phyloP scores from a whole-genome alignment of 2,113 vertebrate genomes.

The Grus americana region DNA sequence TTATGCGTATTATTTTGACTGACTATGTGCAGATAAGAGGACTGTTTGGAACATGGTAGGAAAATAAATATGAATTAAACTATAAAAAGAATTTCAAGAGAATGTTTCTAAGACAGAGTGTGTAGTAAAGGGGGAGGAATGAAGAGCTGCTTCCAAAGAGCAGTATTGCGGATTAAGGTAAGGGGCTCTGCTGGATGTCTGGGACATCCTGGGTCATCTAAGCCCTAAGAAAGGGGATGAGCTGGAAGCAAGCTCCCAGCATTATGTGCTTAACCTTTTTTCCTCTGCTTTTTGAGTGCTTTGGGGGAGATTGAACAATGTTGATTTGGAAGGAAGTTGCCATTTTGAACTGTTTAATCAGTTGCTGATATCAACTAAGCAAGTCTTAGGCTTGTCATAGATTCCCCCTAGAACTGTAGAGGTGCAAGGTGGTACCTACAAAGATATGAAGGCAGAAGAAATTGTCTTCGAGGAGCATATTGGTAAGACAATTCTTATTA shows the following conservation, averaged over 20 bases:
- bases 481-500: background rate
- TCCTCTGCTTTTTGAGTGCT: conserved; percentile 3
- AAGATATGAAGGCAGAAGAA: background rate
- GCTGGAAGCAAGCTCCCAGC: conserved; percentile 3
- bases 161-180: background rate
- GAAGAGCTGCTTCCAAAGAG: background rate
- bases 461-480: background rate
- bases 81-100: background rate
- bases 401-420: background rate
- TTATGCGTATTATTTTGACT: background rate
- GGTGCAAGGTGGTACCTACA: background rate
- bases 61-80: background rate
- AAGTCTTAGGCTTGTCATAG: background rate
- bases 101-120: background rate
- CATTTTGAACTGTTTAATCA: background rate
- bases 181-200: background rate
- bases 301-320: background rate
- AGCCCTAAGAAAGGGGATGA: conserved; percentile 38
- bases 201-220: conserved; percentile 28
- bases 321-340: background rate
- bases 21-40: background rate
- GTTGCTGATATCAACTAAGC: background rate
- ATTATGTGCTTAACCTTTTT: conserved; percentile 57
- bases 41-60: background rate
- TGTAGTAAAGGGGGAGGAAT: background rate